Conservation (phyloP, 2,797 vertebrate genomes). For the Tachyglossus aculeatus region DNA sequence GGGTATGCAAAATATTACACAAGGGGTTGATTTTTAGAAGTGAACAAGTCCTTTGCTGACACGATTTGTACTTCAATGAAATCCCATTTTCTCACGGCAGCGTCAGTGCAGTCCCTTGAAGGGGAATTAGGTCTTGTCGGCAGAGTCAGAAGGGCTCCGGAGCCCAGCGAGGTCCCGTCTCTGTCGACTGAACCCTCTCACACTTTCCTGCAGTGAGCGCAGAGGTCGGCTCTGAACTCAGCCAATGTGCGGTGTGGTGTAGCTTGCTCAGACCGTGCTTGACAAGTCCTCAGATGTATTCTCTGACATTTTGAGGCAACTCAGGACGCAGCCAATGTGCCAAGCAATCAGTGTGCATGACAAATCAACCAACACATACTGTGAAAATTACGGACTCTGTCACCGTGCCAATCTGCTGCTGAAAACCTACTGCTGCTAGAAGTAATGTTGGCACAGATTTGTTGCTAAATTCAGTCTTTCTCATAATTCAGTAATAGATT, state of each 20-base stretch:
- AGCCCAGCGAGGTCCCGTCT: not conserved
- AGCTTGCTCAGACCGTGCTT: slow-evolving; percentile 50
- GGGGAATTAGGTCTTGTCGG: slow-evolving; percentile 42
- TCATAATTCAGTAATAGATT: slow-evolving; percentile 62
- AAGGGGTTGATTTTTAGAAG: too few species aligned
- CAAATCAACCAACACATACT: slow-evolving; percentile 71
- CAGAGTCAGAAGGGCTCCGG: not conserved
- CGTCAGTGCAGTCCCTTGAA: slow-evolving; percentile 40
- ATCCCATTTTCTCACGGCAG: slow-evolving; percentile 40
- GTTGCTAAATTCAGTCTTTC: slow-evolving; percentile 55
- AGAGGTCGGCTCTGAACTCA: slow-evolving; percentile 49
- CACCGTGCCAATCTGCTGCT: slow-evolving; percentile 67
- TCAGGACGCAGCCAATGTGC: slow-evolving; percentile 48
- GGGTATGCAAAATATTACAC: too few species aligned
- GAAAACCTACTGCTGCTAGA: slow-evolving; percentile 68
- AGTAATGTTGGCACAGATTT: slow-evolving; percentile 64
- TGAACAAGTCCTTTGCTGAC: too few species aligned
- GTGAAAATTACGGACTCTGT: slow-evolving; percentile 74
- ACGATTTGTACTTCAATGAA: slow-evolving; percentile 37
- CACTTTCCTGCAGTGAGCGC: slow-evolving; percentile 19
- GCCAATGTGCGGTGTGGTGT: slow-evolving; percentile 41
- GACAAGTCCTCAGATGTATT: slow-evolving; percentile 55
- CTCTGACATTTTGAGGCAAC: slow-evolving; percentile 59
- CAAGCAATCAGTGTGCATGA: slow-evolving; percentile 64
- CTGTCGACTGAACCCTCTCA: slow-evolving; percentile 23